phyloP scores from a whole-genome alignment of 2,113 vertebrate genomes.

The Podocnemis expansa region DNA sequence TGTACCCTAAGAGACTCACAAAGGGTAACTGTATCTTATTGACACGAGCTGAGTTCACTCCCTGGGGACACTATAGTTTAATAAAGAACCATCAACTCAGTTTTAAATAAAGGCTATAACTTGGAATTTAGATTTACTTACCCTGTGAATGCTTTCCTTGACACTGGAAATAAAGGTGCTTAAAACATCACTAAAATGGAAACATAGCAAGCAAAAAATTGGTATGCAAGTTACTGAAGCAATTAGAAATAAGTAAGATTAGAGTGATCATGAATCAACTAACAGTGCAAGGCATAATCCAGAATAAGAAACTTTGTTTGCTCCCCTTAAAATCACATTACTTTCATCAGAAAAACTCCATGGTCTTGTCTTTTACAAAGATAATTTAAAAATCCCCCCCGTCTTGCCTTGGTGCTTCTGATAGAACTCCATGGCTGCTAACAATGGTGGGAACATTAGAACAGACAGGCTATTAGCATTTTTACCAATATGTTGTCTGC shows the following conservation, averaged over 20 bases:
- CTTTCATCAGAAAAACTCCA: neutral
- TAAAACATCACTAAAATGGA: constrained; percentile 83
- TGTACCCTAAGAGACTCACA: neutral
- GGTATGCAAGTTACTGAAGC: constrained; percentile 15
- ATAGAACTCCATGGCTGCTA: neutral
- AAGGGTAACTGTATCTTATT: neutral
- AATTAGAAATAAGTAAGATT: neutral
- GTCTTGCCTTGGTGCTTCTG: neutral
- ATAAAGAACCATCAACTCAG: neutral
- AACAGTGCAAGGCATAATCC: neutral
- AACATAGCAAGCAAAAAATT: constrained; percentile 19
- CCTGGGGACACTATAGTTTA: neutral
- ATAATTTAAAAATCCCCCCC: neutral
- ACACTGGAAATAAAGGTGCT: constrained; percentile 78
- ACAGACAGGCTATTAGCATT: neutral
- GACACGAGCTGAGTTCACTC: neutral
- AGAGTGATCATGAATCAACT: neutral
- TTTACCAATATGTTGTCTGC: rapidly evolving
- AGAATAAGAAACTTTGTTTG: neutral
- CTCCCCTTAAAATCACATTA: neutral
- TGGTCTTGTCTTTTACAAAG: neutral
- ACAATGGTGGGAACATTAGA: neutral
- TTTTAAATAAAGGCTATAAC: neutral
- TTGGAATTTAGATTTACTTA: constrained; percentile 75
- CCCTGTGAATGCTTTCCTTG: constrained; percentile 82